Base-by-base conservation (phyloP, 1,140 invertebrate genomes). In the Ceratina calcarata region DNA sequence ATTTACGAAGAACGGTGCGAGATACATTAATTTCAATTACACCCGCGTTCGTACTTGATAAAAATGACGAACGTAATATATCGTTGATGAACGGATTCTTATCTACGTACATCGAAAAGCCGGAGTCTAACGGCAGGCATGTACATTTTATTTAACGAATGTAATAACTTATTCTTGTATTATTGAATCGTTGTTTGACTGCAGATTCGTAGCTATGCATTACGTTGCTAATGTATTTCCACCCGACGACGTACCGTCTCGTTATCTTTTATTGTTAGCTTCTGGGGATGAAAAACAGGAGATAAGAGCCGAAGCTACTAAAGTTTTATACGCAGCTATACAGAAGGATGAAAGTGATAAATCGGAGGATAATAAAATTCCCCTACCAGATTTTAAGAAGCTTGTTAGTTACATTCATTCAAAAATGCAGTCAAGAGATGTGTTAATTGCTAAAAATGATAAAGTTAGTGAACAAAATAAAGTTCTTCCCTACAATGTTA, bases 201-300 rank as follows among this genome's bases (percentile, higher is more conserved):
- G 71, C 27, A 92, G 97, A 80, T 96, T 97, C 89, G 95, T 97
- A 22, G 96, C 97, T 27, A 97, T 97, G 78, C 94, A 97, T 78
- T 98, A 97, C 91, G 95, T 97, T 2, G 95, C 96, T 3, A 95
- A 95, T 20, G 95, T 98, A 64, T 99, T 98, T 92, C 96, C 96
- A 6, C 92, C 95, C 45, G 94, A 97, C 86, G 96, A 98, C 91
- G 94, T 97, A 2, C 95, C 97, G 2, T 97, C 97, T 2, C 94
- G 97, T 84, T 98, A 97, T 90, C 93, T 98, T 18, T 92, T 99
- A 53, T 92, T 99, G n/a, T 89, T 98, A 27, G 97, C 97, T 15
- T 96, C 95, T 86, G 97, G 97, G 53, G 97, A 99, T 90, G 94
- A 96, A 37, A 96, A 97, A 92, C 96, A 96, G 77, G 97, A 97